Evolutionary conservation across 2,888 invertebrate species (phyloP).

Genomic region (Pecten maximus): DNA sequence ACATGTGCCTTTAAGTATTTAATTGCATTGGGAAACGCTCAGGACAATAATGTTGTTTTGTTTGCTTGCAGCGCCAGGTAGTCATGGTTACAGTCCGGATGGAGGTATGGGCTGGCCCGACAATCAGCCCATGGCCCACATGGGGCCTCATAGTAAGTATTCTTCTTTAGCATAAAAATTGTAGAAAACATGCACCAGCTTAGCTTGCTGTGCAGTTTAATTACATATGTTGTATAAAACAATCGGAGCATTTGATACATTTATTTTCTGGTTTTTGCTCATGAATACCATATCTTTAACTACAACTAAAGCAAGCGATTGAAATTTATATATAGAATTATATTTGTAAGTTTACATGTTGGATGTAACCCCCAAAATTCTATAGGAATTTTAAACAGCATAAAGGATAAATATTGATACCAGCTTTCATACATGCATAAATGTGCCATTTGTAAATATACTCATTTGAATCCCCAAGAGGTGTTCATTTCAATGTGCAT

Average conservation of each 20-base stretch:
- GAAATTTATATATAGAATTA: background rate
- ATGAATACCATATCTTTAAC: slow-evolving; percentile 27
- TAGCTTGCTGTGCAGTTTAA: background rate
- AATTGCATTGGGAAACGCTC: slow-evolving; percentile 24
- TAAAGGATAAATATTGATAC: background rate
- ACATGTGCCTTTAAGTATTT: slow-evolving; percentile 14
- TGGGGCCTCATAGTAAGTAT: slow-evolving; percentile 74
- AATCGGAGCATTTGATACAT: background rate
- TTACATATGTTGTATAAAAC: background rate
- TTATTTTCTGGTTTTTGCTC: background rate
- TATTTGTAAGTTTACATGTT: background rate
- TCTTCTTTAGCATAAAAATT: background rate
- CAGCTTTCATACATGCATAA: too few relatives aligned
- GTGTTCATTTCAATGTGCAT: too few relatives aligned
- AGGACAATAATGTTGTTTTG: slow-evolving; percentile 23
- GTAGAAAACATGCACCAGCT: background rate
- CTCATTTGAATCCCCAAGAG: too few relatives aligned
- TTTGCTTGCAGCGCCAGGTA: slow-evolving; percentile 72
- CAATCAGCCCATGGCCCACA: slow-evolving; percentile 86
- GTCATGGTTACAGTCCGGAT: slow-evolving; percentile 92
- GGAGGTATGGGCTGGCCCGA: slow-evolving; percentile 98
- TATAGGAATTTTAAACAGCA: background rate
- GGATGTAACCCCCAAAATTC: background rate
- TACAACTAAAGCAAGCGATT: background rate
- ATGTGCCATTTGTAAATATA: too few relatives aligned